Base-by-base conservation (phyloP, 2,797 vertebrate genomes). In the Xiphophorus birchmanni region DNA sequence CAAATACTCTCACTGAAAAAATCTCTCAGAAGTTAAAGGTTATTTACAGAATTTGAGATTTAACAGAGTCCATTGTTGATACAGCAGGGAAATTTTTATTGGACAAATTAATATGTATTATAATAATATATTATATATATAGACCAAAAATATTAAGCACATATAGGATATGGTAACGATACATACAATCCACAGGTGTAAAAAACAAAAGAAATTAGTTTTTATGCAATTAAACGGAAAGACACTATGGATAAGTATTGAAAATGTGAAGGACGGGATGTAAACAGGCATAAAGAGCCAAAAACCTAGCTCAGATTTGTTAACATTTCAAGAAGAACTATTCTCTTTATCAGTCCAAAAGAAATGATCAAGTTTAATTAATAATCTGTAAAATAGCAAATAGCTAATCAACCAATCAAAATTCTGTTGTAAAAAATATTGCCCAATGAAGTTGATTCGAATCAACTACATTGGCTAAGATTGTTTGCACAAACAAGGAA, bases 11-110 rank as follows among this genome's bases (percentile, higher is more conserved):
- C 35, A 23, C 7, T 67, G 7, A 45, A 6, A 73, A 15, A 37
- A 47, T 47, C 50, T 50, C 54, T 76, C 45, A 35, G 65, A 40
- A 52, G 79, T 45, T 75, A 80, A 50, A n/a, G 11, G 0, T 26
- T 84, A 26, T 71, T 50, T 78, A 82, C 54, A 40, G 69, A 15
- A 84, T 23, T 17, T 15, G 29, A 75, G 6, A 73, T 74, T 72
- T 77, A 50, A 76, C 78, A 80, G 35, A n/a, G 65, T 56, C 29
- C 1, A 29, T n/a, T 82, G 48, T 18, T 29, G 2, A 37, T 37
- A 65, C 32, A 65, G 9, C 37, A 42, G 5, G 37, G 10, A 69
- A 5, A 44, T 44, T 44, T 13, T 4, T n/a, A 71, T 13, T 44
- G 2, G 23, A 42, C n/a, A 60, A n/a, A n/a, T 15, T 32, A 12